phyloP scores from a whole-genome alignment of 35 echinoderm and acorn worm species.

The Heliocidaris erythrogramma region DNA sequence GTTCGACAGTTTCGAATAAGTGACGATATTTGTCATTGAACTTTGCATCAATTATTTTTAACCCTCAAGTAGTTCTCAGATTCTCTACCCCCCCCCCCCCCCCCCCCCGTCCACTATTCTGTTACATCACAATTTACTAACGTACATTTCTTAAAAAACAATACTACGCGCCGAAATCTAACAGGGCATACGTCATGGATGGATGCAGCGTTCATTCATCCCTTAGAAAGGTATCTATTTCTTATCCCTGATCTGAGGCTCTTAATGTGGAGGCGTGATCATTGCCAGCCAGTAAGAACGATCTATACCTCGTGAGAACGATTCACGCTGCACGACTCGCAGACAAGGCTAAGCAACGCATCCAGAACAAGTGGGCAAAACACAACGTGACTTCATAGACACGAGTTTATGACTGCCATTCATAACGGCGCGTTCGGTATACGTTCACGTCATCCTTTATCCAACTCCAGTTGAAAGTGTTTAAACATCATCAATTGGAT shows the following conservation, averaged over 20 bases:
- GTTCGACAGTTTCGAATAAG: background rate
- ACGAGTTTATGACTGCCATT: too few species aligned
- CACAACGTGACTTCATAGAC: background rate
- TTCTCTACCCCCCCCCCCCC: background rate
- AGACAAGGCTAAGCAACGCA: background rate
- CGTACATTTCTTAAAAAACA: background rate
- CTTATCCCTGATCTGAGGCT: background rate
- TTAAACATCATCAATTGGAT: background rate
- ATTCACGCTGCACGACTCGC: background rate
- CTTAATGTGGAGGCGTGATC: background rate
- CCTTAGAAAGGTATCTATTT: background rate
- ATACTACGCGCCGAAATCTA: background rate
- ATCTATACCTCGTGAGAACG: background rate
- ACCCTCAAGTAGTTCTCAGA: background rate
- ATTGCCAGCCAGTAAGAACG: background rate
- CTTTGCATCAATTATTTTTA: background rate
- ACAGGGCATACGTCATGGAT: background rate
- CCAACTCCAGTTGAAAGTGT: background rate
- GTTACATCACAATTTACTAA: background rate
- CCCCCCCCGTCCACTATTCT: background rate
- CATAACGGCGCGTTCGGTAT: too few species aligned
- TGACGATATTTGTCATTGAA: background rate
- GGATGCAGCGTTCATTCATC: background rate
- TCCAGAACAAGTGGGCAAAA: background rate
- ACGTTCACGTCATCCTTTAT: background rate